These are phyloP conservation scores for Ceryle rudis DNA, from an alignment of 2,797 vertebrate species.

Conservation along the genomic window DNA sequence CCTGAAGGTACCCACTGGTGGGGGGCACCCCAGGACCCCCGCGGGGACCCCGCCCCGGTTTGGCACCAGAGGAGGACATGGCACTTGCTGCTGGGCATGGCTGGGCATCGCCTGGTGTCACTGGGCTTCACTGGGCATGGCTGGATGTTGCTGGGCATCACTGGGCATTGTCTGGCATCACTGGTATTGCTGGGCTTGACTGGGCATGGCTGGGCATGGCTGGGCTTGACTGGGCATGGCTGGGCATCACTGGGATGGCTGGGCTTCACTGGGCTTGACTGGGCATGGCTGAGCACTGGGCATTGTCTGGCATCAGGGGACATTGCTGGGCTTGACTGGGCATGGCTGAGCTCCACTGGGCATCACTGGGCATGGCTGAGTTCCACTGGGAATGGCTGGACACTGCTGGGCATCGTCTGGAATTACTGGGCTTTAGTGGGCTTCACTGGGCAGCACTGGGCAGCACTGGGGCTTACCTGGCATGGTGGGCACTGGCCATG, in stretches of 20 bases:
- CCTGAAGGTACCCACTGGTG: constrained; percentile 84
- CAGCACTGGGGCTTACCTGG: accelerated
- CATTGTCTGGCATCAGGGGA: accelerated
- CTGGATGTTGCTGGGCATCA: neutral
- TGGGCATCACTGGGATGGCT: neutral
- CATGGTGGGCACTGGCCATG: too few species aligned
- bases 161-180: neutral
- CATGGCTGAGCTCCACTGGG: too few species aligned
- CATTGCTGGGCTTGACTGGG: accelerated
- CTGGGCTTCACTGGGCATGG: neutral
- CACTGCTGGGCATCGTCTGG: neutral
- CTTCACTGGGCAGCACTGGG: too few species aligned
- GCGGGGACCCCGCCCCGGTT: too few species aligned
- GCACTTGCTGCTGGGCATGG: neutral
- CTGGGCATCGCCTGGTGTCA: neutral
- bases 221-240: neutral
- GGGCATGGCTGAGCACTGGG: accelerated
- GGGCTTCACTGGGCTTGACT: neutral
- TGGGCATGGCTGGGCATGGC: accelerated
- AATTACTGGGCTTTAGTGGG: too few species aligned
- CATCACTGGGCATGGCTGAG: accelerated
- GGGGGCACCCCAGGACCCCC: neutral
- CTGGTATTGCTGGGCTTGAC: neutral
- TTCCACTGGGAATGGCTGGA: accelerated
- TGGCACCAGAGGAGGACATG: too few species aligned